phyloP scores from a whole-genome alignment of 2,113 vertebrate genomes.

The Psophia crepitans region DNA sequence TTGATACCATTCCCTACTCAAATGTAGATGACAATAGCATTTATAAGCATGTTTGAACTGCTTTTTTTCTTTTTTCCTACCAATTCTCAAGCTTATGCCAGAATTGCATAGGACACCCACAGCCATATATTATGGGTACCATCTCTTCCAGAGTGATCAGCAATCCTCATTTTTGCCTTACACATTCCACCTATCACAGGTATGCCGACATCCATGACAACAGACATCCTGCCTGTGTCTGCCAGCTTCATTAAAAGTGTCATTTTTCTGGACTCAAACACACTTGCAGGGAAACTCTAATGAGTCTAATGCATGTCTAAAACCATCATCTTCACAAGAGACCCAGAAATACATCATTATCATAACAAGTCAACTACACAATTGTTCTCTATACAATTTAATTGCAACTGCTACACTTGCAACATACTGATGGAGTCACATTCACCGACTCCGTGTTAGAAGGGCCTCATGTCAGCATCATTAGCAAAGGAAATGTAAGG shows the following conservation, averaged over 20 bases:
- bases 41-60: background rate
- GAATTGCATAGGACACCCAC: background rate
- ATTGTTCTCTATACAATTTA: background rate
- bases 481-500: slow-evolving; percentile 16
- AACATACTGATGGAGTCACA: background rate
- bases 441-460: background rate
- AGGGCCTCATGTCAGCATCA: slow-evolving; percentile 7
- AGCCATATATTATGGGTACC: background rate
- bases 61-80: background rate
- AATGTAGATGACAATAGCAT: background rate
- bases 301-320: background rate
- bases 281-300: background rate
- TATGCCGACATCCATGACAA: background rate
- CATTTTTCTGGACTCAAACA: background rate
- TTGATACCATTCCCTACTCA: background rate
- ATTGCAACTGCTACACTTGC: background rate
- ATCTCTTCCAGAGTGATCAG: background rate
- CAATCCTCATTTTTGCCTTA: background rate
- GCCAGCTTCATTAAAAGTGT: background rate
- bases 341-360: background rate
- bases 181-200: background rate
- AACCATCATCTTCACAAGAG: background rate
- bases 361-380: background rate
- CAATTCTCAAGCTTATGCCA: background rate
- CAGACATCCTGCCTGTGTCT: background rate